Evolutionary conservation across 2,113 vertebrate species (phyloP), one percentile per base, ranked within the genome.

Genomic region (Gobiocypris rarus): DNA sequence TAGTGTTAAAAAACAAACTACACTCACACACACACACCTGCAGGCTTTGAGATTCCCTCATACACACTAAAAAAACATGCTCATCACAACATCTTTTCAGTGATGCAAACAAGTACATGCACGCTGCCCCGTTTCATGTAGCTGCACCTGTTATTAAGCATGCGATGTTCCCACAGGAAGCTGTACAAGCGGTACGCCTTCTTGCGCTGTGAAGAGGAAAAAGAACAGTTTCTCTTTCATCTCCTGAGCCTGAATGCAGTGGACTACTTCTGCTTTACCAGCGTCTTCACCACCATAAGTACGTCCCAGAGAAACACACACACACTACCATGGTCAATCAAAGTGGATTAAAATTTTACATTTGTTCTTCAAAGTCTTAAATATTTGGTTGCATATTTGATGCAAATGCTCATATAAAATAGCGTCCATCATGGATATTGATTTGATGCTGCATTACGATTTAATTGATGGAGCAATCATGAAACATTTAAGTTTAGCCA

Each of bases 211-310:
- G 98, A 99, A 81, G 98, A 99, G 79, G 98, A 99, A 89, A 93
- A 97, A 84, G 98, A 99, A 8, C 98, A 99, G 92, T 99, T 98
- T 84, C 94, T 99, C 2, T 99, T 96, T 92, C 98, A 99, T 90
- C 94, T 99, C 34, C 96, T 99, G 8, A 98, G 97, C 0, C 96
- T 99, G 86, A 99, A 99, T 6, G 96, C 98, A 0, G 97, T 99
- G 91, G 98, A 99, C 92, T 99, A 99, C 86, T 97, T 98, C 94
- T 99, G 97, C 93, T 99, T 99, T 91, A 99, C 98, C 63, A 96
- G 95, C 0, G 96, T 96, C 88, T 99, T 99, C 92, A 97, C 97
- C 88, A 97, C 96, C 4, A 97, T 97, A 90, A 92, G 96, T 97
- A 91, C 94, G 96, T 94, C 4, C 50, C 22, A 11, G 22, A 81